Evolutionary conservation across 2,113 vertebrate species (phyloP).

Genomic region (Patagioenas fasciata): DNA sequence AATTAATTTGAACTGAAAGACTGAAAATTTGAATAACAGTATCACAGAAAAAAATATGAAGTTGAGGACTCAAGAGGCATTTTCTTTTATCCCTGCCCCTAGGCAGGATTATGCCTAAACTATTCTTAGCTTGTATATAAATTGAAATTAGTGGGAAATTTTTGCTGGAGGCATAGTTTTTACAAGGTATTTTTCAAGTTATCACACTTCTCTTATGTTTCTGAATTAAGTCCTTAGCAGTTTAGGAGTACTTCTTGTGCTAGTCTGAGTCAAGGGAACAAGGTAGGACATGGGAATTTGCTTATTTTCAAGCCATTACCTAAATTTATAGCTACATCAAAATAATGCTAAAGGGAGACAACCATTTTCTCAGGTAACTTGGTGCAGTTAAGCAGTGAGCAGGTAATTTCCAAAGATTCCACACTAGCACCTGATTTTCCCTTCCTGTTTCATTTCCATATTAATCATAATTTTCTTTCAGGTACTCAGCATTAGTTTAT

Average conservation of each 20-base stretch:
- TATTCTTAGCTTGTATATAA: not conserved
- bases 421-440: not conserved
- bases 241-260: not conserved
- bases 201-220: not conserved
- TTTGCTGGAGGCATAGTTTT: not conserved
- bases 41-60: not conserved
- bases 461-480: not conserved
- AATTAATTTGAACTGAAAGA: not conserved
- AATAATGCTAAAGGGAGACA: not conserved
- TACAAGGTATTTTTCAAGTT: not conserved
- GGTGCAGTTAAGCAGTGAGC: not conserved
- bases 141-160: not conserved
- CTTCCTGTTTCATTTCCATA: not conserved
- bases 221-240: not conserved
- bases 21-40: not conserved
- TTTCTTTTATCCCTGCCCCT: not conserved
- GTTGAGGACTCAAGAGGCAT: not conserved
- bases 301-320: not conserved
- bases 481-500: not conserved
- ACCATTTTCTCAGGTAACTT: not conserved
- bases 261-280: not conserved
- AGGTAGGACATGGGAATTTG: rapidly evolving
- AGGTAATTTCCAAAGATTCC: not conserved
- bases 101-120: not conserved
- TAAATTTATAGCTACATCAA: not conserved